Evolutionary conservation across 1,140 invertebrate genomes (phyloP).

Genomic region (Phymastichus coffea): DNA sequence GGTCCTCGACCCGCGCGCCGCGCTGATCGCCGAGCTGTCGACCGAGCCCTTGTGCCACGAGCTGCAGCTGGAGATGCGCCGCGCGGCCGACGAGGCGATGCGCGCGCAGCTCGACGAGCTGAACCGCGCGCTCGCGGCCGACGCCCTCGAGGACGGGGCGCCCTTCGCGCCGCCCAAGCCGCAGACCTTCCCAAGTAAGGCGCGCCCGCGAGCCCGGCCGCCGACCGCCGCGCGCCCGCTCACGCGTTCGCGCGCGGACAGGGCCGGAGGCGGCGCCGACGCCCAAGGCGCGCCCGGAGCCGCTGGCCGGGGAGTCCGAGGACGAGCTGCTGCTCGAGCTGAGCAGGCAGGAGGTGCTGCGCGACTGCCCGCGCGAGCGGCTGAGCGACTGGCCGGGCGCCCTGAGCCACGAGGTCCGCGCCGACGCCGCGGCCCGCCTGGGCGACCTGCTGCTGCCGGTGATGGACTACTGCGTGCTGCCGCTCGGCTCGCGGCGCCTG

Average conservation of each 20-base stretch:
- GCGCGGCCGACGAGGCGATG: conserved; percentile 61
- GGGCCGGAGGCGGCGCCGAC: too few species aligned
- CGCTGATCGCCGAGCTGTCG: conserved; percentile 51
- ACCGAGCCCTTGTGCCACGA: conserved; percentile 56
- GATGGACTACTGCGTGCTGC: conserved; percentile 67
- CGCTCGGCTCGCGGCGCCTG: conserved; percentile 61
- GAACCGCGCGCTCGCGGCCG: conserved; percentile 54
- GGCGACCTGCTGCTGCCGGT: conserved; percentile 61
- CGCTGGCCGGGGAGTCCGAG: not conserved
- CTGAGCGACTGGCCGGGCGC: conserved; percentile 13
- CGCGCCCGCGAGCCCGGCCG: not conserved
- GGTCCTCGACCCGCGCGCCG: not conserved
- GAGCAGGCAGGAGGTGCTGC: not conserved
- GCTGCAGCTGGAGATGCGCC: conserved; percentile 58
- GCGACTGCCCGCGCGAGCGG: not conserved
- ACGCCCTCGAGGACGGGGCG: conserved; percentile 30
- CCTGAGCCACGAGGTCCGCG: not conserved
- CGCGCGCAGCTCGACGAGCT: conserved; percentile 58
- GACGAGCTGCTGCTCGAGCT: conserved; percentile 5
- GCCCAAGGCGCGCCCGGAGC: not conserved
- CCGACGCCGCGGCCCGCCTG: conserved; percentile 38
- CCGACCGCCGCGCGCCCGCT: too few species aligned
- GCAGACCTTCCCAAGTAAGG: not conserved
- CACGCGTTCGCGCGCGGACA: too few species aligned
- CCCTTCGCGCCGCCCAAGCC: not conserved